Evolutionary conservation across 2,113 vertebrate genomes (phyloP).

Genomic region (Eonycteris spelaea): DNA sequence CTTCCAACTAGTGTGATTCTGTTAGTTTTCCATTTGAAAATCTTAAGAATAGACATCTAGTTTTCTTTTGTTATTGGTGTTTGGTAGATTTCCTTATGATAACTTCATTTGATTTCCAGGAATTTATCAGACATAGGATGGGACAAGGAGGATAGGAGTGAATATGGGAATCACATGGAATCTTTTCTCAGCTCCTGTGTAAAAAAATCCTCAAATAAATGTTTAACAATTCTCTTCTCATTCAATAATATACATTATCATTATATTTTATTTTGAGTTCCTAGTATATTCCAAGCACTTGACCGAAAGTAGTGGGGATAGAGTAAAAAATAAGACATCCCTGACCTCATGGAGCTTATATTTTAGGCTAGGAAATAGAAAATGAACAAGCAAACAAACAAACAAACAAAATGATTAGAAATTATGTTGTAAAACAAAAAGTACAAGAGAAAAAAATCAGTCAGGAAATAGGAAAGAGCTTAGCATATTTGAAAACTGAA

Average conservation of each 20-base stretch:
- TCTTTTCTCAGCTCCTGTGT: neutral
- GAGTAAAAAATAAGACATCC: neutral
- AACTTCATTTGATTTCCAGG: neutral
- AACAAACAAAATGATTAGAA: neutral
- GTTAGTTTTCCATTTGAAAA: conserved; percentile 7
- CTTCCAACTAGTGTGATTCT: neutral
- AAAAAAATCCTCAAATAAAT: conserved; percentile 22
- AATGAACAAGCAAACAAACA: neutral
- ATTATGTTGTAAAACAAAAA: neutral
- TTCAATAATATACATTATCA: neutral
- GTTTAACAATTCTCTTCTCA: neutral
- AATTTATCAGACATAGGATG: neutral
- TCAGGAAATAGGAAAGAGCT: neutral
- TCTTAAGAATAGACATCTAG: neutral
- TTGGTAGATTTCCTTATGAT: neutral
- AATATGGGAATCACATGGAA: neutral
- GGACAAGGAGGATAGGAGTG: neutral
- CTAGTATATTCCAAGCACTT: neutral
- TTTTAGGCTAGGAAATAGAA: neutral
- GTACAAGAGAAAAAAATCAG: neutral
- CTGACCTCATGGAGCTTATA: neutral
- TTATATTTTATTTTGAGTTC: neutral
- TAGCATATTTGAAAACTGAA: neutral
- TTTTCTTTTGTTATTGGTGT: neutral
- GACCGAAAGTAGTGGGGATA: neutral